Base-by-base conservation (phyloP, 2,797 vertebrate species). In the Hozukius guyotensis region DNA sequence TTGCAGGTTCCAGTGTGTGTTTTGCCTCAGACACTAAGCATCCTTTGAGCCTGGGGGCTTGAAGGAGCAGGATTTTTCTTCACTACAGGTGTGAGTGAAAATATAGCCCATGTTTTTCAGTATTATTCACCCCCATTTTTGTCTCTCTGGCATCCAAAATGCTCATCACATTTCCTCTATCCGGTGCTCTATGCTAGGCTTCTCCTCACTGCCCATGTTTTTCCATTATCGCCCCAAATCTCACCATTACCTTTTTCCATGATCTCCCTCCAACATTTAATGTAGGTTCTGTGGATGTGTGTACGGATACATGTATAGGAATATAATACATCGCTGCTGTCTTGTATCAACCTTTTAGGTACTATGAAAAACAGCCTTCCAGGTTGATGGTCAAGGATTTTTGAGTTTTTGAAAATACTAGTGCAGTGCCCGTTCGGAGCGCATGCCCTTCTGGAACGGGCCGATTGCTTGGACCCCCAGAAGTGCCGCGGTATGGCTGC, bases 201-300 rank as follows among this genome's bases (percentile, higher is more conserved):
- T 36, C 13, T 60, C 27, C 55, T 61, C 59, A 24, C 59, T 63
- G 10, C 8, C 24, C n/a, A 16, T 66, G 9, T 57, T 38, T 66
- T 77, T 69, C 53, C 55, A 59, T 62, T 62, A 34, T 71, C 32
- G 16, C 96, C 27, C 42, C 8, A 57, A 24, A 81, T 80, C 27
- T 65, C 62, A 66, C 97, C 75, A 97, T 97, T 87, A 96, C 96
- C 85, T 97, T 97, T 94, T 94, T 96, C 95, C 86, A 95, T 97
- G 91, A 97, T 97, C 92, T 97, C 96, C 0, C 60, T 96, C 25
- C 96, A 97, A 14, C 55, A 27, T 36, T 32, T 14, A 2, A 2
- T 71, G 27, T 66, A 25, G 3, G 34, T 74, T 73, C 25, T 67
- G 13, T 60, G 32, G 11, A 5, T 25, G 18, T 20, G 13, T 70